Percentiles rank a stretch among this genome's conserved stretches.
Evolutionary conservation across 2,113 vertebrate species (phyloP).

Genomic region (Siphamia tubifer): DNA sequence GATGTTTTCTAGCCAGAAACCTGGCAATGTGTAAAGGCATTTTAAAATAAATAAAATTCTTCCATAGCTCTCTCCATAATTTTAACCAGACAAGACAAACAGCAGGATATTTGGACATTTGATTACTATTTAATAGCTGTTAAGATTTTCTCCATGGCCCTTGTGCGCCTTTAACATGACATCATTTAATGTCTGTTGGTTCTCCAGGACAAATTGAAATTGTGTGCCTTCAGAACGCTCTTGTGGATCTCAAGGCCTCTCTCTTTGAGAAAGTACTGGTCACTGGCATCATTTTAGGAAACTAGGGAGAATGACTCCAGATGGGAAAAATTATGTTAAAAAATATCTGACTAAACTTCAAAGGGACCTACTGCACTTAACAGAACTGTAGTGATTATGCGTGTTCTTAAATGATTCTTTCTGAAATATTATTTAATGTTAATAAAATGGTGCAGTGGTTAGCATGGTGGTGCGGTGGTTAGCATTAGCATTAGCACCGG

Average conservation of each 20-base stretch:
- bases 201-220: slow-evolving; percentile 44
- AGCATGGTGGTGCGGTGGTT: too few species aligned
- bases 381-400: not conserved
- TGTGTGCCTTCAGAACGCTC: slow-evolving; percentile 20
- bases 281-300: slow-evolving; percentile 36
- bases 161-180: slow-evolving; percentile 45
- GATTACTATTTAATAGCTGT: slow-evolving; percentile 58
- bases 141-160: slow-evolving; percentile 44
- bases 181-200: slow-evolving; percentile 33
- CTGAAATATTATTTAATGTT: too few species aligned
- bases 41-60: slow-evolving; percentile 67
- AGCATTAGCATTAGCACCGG: too few species aligned
- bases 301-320: slow-evolving; percentile 3
- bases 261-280: slow-evolving; percentile 10
- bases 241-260: slow-evolving; percentile 24
- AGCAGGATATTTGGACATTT: slow-evolving; percentile 56
- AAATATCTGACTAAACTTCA: not conserved
- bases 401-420: too few species aligned
- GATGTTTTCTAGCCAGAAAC: slow-evolving; percentile 59
- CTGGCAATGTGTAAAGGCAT: slow-evolving; percentile 45
- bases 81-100: slow-evolving; percentile 65
- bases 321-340: slow-evolving; percentile 16
- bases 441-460: too few species aligned
- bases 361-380: not conserved
- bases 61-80: slow-evolving; percentile 56